Percentiles rank a stretch among this genome's conserved stretches.
Conservation (phyloP, 2,797 vertebrate genomes). For the Lerista edwardsae region DNA sequence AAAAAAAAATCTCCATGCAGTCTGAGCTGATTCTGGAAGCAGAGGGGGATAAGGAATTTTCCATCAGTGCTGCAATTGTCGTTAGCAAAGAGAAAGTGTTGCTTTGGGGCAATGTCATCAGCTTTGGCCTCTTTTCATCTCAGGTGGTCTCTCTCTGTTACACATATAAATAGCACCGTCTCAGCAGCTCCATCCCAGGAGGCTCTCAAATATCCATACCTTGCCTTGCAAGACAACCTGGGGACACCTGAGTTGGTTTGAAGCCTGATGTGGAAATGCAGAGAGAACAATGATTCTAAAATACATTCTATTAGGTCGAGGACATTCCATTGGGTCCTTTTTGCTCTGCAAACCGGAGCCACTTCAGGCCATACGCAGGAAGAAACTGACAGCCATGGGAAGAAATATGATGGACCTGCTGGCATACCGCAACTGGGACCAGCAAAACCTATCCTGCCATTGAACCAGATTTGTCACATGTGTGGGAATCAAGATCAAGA, state of each 20-base stretch:
- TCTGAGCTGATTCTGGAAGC: slow-evolving; percentile 55
- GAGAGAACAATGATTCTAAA: background rate
- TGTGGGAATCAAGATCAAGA: no score
- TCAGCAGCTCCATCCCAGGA: slow-evolving; percentile 34
- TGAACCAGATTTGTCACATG: background rate
- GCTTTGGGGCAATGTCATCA: slow-evolving; percentile 53
- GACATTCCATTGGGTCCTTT: background rate
- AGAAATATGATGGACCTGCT: background rate
- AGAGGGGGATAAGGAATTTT: slow-evolving; percentile 61
- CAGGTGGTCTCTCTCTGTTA: slow-evolving; percentile 22
- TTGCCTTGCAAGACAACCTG: background rate
- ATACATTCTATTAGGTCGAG: background rate
- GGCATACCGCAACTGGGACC: background rate
- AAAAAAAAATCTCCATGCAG: slow-evolving; percentile 56
- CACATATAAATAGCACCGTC: slow-evolving; percentile 52
- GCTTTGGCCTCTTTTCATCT: slow-evolving; percentile 63
- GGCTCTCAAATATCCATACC: background rate
- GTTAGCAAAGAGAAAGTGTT: slow-evolving; percentile 66
- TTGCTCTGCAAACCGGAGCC: background rate
- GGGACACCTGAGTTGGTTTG: background rate
- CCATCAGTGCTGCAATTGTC: slow-evolving; percentile 45
- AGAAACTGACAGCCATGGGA: background rate
- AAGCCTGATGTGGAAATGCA: background rate
- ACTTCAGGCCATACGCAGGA: background rate
- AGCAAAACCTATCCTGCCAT: background rate